These are phyloP conservation scores for Platynereis dumerilii DNA, from an alignment of 2,888 invertebrate species.

Conservation along the genomic window DNA sequence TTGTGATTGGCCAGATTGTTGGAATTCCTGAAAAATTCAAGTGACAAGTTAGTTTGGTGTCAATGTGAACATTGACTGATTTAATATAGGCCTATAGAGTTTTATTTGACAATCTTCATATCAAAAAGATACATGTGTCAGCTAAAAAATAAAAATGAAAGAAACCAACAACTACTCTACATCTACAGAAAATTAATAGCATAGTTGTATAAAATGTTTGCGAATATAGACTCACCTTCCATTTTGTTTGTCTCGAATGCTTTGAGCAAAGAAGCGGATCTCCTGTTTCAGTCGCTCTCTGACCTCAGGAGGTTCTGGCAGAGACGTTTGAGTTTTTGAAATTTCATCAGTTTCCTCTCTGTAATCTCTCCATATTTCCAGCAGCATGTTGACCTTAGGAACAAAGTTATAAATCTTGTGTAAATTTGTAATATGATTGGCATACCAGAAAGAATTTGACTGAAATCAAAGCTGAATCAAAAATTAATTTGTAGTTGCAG, in stretches of 20 bases:
- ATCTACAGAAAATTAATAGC: too few relatives aligned
- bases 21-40: slow-evolving; percentile 42
- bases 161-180: too few relatives aligned
- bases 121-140: too few relatives aligned
- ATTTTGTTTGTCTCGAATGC: slow-evolving; percentile 54
- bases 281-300: slow-evolving; percentile 58
- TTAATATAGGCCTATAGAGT: too few relatives aligned
- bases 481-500: too few relatives aligned
- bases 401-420: not conserved
- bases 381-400: slow-evolving; percentile 50
- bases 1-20: slow-evolving; percentile 46
- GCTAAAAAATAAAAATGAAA: too few relatives aligned
- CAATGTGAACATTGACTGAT: too few relatives aligned
- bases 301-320: slow-evolving; percentile 59
- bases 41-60: too few relatives aligned
- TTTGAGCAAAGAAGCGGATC: slow-evolving; percentile 59
- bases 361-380: slow-evolving; percentile 60
- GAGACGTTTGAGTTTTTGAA: slow-evolving; percentile 33
- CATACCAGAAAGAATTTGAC: too few relatives aligned
- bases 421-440: not conserved
- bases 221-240: slow-evolving; percentile 53
- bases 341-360: slow-evolving; percentile 46
- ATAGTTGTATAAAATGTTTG: too few relatives aligned
- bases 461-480: too few relatives aligned
- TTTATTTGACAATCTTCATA: too few relatives aligned